Evolutionary conservation across 2,113 vertebrate genomes (phyloP).

Genomic region (Microcebus lehilahytsara): DNA sequence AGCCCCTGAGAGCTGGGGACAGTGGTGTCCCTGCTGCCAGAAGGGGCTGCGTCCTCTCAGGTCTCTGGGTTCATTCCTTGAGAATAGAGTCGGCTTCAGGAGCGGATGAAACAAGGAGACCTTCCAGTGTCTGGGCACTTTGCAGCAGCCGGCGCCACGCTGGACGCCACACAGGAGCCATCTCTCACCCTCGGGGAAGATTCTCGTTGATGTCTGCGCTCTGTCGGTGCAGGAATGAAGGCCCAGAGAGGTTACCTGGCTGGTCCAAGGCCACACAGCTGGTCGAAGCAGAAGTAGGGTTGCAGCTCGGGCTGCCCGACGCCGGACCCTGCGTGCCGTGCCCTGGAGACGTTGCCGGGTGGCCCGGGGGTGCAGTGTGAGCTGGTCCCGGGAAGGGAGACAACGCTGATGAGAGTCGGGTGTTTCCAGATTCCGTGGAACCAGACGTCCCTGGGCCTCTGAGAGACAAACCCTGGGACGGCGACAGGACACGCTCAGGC

Average conservation of each 20-base stretch:
- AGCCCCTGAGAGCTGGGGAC: neutral
- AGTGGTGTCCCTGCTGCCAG: neutral
- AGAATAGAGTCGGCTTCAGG: neutral
- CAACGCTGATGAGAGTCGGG: too few species aligned
- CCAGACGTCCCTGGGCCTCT: too few species aligned
- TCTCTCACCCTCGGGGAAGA: neutral
- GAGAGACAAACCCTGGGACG: neutral
- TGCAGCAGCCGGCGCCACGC: neutral
- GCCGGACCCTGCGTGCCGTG: neutral
- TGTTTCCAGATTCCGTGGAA: neutral
- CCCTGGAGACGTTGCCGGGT: neutral
- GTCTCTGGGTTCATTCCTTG: neutral
- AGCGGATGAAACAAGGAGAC: neutral
- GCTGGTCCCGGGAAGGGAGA: neutral
- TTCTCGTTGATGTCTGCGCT: neutral
- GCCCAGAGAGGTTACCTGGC: neutral
- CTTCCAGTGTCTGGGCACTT: neutral
- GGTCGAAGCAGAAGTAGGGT: neutral
- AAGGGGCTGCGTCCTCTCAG: neutral
- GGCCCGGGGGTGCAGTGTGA: neutral
- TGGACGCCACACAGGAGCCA: neutral
- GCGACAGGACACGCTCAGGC: accelerated
- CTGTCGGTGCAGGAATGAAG: neutral
- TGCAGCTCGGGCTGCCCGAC: neutral
- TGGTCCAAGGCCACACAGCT: neutral